Conservation (phyloP, 2,888 invertebrate genomes). For the Linhomoeus sp. region DNA sequence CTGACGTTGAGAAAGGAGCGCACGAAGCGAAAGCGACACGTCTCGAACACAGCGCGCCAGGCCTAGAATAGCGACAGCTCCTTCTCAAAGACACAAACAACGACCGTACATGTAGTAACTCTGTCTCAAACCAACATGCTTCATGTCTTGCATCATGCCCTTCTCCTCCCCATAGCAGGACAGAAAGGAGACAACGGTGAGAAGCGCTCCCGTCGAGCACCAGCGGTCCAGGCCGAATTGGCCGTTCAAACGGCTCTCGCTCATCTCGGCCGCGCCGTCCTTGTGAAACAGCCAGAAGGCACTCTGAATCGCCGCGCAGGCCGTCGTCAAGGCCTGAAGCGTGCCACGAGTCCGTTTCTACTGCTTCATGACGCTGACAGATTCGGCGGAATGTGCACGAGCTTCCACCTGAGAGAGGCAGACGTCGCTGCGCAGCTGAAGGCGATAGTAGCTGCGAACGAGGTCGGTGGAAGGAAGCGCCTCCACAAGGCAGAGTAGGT, state of each 20-base stretch:
- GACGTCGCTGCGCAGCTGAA: neutral
- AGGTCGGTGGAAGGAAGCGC: neutral
- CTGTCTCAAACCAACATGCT: conserved; percentile 20
- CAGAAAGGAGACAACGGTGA: conserved; percentile 30
- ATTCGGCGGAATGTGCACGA: neutral
- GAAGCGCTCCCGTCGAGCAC: neutral
- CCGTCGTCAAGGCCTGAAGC: neutral
- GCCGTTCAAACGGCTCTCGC: neutral
- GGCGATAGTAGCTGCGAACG: neutral
- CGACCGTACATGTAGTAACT: no score
- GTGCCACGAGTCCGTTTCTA: no score
- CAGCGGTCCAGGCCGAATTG: neutral
- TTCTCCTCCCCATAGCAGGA: conserved; percentile 70
- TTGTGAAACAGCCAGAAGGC: neutral
- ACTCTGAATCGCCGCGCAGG: neutral
- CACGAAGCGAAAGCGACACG: conserved; percentile 4
- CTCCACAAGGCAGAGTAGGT: neutral
- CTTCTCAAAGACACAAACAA: no score
- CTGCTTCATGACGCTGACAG: no score
- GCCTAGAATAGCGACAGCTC: no score
- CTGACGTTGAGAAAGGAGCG: neutral
- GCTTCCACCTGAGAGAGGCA: neutral
- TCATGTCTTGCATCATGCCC: conserved; percentile 90
- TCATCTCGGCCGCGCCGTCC: neutral
- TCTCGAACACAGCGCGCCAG: conserved; percentile 30